Evolutionary conservation across 2,113 vertebrate species (phyloP).

Genomic region (Pteropus alecto): DNA sequence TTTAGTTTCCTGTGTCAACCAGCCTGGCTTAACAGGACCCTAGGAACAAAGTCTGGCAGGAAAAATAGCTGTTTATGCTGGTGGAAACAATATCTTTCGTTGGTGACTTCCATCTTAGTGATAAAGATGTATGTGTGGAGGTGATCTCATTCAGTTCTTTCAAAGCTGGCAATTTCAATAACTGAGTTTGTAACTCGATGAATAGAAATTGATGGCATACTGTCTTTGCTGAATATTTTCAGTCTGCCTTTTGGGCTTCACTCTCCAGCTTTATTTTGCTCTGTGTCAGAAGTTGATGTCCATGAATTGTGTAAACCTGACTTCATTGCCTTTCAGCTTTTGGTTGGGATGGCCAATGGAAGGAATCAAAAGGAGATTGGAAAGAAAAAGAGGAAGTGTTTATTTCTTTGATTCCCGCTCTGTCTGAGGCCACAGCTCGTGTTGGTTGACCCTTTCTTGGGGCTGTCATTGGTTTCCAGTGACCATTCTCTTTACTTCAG

Average conservation of each 20-base stretch:
- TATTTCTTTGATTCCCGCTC: not conserved
- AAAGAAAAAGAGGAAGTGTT: not conserved
- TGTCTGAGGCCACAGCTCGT: not conserved
- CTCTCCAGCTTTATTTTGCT: not conserved
- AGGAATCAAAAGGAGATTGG: not conserved
- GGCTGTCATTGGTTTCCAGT: not conserved
- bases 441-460: not conserved
- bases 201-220: not conserved
- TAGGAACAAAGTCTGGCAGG: not conserved
- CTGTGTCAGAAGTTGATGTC: not conserved
- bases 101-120: not conserved
- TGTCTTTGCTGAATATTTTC: not conserved
- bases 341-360: not conserved
- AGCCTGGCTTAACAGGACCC: not conserved
- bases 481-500: not conserved
- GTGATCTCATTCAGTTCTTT: not conserved
- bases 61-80: not conserved
- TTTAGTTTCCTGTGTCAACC: conserved; percentile 16
- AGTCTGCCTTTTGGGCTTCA: not conserved
- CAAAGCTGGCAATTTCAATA: not conserved
- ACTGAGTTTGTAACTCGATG: not conserved
- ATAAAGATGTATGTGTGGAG: not conserved
- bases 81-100: not conserved
- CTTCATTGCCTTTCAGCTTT: not conserved
- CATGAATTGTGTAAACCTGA: not conserved